Conservation (phyloP, 2,113 vertebrate species). For the Ancistrus triradiatus region DNA sequence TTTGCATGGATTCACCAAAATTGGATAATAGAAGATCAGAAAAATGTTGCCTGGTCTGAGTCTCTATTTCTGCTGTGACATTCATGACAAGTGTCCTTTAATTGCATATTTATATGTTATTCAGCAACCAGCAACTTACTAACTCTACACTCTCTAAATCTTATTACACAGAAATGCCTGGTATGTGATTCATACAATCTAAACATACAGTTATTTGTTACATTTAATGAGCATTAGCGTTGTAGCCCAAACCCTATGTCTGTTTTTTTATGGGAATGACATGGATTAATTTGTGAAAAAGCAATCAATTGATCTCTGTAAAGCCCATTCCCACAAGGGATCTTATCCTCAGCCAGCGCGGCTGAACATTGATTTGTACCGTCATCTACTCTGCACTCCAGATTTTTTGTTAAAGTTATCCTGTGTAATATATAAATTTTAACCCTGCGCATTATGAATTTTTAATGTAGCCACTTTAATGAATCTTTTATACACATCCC, state of each 20-base stretch:
- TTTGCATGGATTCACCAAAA: too few relatives aligned
- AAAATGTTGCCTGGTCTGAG: too few relatives aligned
- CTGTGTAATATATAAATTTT: conserved; percentile 31
- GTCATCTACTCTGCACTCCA: not conserved
- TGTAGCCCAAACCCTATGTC: conserved; percentile 5
- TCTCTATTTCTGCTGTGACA: too few relatives aligned
- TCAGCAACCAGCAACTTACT: too few relatives aligned
- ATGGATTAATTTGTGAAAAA: conserved; percentile 36
- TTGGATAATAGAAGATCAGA: too few relatives aligned
- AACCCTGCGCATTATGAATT: conserved; percentile 31
- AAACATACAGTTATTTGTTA: not conserved
- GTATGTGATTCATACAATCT: too few relatives aligned
- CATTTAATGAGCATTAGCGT: conserved; percentile 14
- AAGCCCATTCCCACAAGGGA: conserved; percentile 25
- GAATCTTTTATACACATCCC: conserved; percentile 10
- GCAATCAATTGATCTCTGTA: conserved; percentile 37
- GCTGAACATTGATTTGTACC: conserved; percentile 31
- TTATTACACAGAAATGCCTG: too few relatives aligned
- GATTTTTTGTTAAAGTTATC: conserved; percentile 30
- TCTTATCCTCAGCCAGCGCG: conserved; percentile 27
- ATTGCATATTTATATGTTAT: too few relatives aligned
- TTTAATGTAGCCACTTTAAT: conserved; percentile 10
- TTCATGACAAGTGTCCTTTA: too few relatives aligned
- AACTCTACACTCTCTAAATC: too few relatives aligned
- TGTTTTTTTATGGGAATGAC: conserved; percentile 17